Evolutionary conservation across 2,888 invertebrate species (phyloP), one percentile per base, ranked within the genome.

Genomic region (Ferdinandea cuprea): DNA sequence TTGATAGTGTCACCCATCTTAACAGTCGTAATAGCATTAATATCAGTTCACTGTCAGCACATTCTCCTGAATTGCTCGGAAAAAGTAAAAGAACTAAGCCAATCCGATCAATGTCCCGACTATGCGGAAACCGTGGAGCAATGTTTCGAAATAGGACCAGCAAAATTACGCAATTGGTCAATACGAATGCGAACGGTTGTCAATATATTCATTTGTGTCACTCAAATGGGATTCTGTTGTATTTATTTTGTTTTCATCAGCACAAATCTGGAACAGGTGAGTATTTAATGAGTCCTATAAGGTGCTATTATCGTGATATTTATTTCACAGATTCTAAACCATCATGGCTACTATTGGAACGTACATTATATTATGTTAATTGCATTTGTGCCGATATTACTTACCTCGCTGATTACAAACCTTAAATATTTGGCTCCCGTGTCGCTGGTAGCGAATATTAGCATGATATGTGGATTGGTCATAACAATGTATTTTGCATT

Each of bases 221-320:
- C 99, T n/a, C 99, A 99, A 91, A 92, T 99, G 80, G 99, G 99
- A 78, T 99, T 99, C 92, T 99, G 99, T 91, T 98, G 98, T 90
- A 96, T 99, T 28, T 99, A 99, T 91, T 96, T 98, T 87, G 96
- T 99, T 15, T 99, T 99, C 90, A 96, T 99, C 86, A 95, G 98
- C 9, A 94, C 95, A 83, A 98, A 97, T 90, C 90, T 97, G 79
- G 93, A 95, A 91, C 94, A 95, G 93, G 96, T 95, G 78, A 87
- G 87, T 13, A n/a, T 17, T 21, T n/a, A 59, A 15, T 21, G 3
- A 8, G 8, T 8, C 40, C 11, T 37, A 58, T 21, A 13, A 15
- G 13, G 7, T 15, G 13, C 40, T 40, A 13, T 2, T 25, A 25
- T 25, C 25, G 25, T 25, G 25, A 17, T 44, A 19, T 11, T 17